Percentiles rank a stretch among this genome's conserved stretches.
phyloP scores from a whole-genome alignment of 2,888 invertebrate genomes.

The Athalia cordata region DNA sequence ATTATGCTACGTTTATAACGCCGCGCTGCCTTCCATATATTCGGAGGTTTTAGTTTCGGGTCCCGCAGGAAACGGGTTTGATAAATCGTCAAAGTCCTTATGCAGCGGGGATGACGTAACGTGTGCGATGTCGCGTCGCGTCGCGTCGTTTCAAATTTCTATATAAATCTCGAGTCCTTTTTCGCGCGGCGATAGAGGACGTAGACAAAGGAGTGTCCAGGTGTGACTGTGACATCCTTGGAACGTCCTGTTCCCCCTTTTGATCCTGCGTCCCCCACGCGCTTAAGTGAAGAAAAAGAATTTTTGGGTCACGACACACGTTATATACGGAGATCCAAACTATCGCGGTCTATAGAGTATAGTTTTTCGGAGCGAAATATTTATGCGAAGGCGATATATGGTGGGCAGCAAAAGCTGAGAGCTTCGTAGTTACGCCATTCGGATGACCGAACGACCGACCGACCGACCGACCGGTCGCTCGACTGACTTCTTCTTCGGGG shows the following conservation, averaged over 20 bases:
- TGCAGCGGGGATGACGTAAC: conserved; percentile 53
- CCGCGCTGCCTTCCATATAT: conserved; percentile 19
- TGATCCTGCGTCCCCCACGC: conserved; percentile 49
- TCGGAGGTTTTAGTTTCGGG: background rate
- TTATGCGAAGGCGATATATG: conserved; percentile 56
- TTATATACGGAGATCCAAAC: background rate
- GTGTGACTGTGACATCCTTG: conserved; percentile 67
- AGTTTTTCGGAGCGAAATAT: conserved; percentile 56
- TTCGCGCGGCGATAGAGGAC: conserved; percentile 48
- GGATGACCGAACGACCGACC: conserved; percentile 52
- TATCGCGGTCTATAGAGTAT: conserved; percentile 57
- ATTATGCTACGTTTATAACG: conserved; percentile 64
- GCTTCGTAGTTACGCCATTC: conserved; percentile 71
- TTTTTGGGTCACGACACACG: conserved; percentile 48
- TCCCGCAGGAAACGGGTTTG: conserved; percentile 50
- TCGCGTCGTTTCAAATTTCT: too few species aligned
- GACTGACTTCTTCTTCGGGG: too few species aligned
- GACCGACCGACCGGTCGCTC: too few species aligned
- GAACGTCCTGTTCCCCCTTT: conserved; percentile 61
- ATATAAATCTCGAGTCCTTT: too few species aligned
- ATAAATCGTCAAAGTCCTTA: conserved; percentile 60
- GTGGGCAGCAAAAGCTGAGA: too few species aligned
- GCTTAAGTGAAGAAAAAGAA: conserved; percentile 20
- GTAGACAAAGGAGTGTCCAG: conserved; percentile 58
- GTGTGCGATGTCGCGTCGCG: too few species aligned